These are phyloP conservation scores for Cordylochernes scorpioides DNA, from an alignment of 2,888 invertebrate genomes.

Conservation along the genomic window DNA sequence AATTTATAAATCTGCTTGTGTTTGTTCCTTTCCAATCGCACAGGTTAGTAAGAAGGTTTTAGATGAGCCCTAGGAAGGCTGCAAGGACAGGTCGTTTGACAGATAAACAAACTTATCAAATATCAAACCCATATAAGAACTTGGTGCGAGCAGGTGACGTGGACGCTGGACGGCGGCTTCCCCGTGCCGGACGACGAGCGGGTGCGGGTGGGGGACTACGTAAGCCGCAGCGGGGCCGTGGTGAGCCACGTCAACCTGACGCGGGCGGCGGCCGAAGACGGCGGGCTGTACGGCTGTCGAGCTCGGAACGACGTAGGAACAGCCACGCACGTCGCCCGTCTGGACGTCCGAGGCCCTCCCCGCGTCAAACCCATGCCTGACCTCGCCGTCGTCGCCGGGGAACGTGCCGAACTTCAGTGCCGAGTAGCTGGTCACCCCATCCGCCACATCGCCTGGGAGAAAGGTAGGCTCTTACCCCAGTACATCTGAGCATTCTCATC, in stretches of 20 bases:
- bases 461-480: constrained; percentile 27
- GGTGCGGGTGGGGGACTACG: constrained; percentile 18
- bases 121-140: too few relatives aligned
- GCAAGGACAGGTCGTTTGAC: too few relatives aligned
- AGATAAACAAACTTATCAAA: too few relatives aligned
- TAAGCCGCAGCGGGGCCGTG: constrained; percentile 20
- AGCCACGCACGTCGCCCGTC: constrained; percentile 17
- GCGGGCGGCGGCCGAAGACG: constrained; percentile 19
- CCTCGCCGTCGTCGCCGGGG: constrained; percentile 46
- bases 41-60: too few relatives aligned
- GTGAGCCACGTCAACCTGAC: constrained; percentile 23
- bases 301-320: constrained; percentile 20
- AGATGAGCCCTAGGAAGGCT: too few relatives aligned
- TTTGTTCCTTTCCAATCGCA: too few relatives aligned
- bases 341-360: constrained; percentile 26
- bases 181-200: constrained; percentile 17
- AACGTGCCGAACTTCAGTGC: constrained; percentile 44
- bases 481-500: too few relatives aligned
- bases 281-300: constrained; percentile 21
- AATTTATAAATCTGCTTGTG: too few relatives aligned
- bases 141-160: too few relatives aligned
- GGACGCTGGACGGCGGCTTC: constrained; percentile 18
- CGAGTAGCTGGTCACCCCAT: constrained; percentile 66
- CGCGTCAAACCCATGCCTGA: constrained; percentile 26
- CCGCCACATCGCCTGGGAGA: constrained; percentile 51